Evolutionary conservation across 1,140 invertebrate genomes (phyloP), one percentile per base, ranked within the genome.

Genomic region (Heliothis virescens): DNA sequence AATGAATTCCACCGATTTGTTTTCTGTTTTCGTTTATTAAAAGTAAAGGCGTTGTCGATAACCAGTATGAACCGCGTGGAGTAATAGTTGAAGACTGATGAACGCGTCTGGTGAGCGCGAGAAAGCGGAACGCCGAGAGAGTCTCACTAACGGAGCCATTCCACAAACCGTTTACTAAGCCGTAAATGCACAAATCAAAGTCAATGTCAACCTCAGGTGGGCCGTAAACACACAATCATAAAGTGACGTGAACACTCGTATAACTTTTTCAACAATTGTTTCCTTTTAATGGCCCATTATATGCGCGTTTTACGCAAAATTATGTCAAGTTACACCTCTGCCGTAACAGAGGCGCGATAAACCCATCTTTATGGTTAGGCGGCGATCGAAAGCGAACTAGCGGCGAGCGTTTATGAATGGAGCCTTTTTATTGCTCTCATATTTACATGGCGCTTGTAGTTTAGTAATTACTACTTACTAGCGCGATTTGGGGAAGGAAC

Each of bases 231-330:
- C 83, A 91, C 90, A 93, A 92, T 92, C 92, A 94, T 94, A 92
- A 94, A 93, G 86, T 92, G 91, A 92, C 91, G 92, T 85, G 89
- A 89, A 88, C 87, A 91, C 91, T 92, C 91, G 88, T 92, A 91
- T 92, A 92, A 94, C 91, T 94, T 94, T 94, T 94, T 94, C 90
- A 94, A 94, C 93, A 92, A 94, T 94, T 93, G 92, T 94, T 94
- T 93, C 90, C 88, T 90, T 93, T 93, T 94, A 94, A 94, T 94
- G 91, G 91, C 83, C 90, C 90, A 94, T 94, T 93, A 94, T 94
- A 92, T 92, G 88, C 88, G 90, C 85, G 91, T 92, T 94, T 92
- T 93, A 94, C 91, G 91, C 91, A 93, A 94, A 94, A 94, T 91
- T 92, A 94, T 94, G 91, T 93, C 91, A 93, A 91, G 91, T 90